phyloP scores from a whole-genome alignment of 2,888 invertebrate genomes.

The Stenodera caucasica region DNA sequence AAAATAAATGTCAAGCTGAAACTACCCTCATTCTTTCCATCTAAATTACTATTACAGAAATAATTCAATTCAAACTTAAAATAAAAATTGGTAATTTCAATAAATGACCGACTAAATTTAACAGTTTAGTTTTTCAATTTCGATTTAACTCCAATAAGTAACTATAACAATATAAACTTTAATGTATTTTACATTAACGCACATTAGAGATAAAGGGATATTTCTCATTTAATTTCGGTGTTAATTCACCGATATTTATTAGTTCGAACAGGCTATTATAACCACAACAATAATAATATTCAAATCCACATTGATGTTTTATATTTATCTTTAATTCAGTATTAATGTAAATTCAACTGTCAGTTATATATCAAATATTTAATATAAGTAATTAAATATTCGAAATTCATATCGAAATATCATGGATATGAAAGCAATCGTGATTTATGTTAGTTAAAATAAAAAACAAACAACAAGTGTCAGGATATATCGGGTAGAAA shows the following conservation, averaged over 20 bases:
- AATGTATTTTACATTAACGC: constrained; percentile 6
- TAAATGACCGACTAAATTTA: too few species aligned
- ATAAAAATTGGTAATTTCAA: too few species aligned
- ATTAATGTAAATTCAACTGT: not conserved
- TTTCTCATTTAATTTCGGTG: not conserved
- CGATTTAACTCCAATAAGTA: not conserved
- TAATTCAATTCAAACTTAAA: too few species aligned
- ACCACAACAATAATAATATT: constrained; percentile 1
- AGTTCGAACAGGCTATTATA: not conserved
- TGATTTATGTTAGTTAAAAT: too few species aligned
- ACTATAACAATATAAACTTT: not conserved
- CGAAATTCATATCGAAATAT: too few species aligned
- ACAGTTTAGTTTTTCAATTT: not conserved
- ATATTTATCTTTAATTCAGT: not conserved
- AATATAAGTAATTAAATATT: not conserved
- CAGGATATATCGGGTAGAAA: too few species aligned
- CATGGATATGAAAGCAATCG: too few species aligned
- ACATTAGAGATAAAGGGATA: not conserved
- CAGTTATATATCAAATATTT: not conserved
- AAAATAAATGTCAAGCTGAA: not conserved
- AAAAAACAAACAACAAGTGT: too few species aligned
- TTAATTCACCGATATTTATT: not conserved
- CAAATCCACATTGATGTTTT: not conserved
- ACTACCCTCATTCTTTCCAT: not conserved
- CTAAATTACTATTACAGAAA: too few species aligned